phyloP scores from a whole-genome alignment of 2,797 vertebrate species.

The Mycteria americana region DNA sequence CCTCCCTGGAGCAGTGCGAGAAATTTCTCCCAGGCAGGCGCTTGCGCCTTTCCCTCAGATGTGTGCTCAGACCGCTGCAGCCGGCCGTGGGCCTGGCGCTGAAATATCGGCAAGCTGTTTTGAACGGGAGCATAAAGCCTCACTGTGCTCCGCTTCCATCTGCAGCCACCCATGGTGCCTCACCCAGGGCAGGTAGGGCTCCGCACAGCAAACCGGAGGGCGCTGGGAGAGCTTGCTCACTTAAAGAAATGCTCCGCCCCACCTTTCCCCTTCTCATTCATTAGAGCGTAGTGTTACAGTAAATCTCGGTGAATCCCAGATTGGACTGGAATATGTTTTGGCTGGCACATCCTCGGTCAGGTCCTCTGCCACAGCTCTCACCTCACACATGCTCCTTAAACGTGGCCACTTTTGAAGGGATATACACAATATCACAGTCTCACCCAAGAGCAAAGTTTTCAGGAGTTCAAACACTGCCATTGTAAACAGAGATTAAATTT shows the following conservation, averaged over 20 bases:
- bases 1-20: neutral
- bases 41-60: neutral
- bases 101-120: neutral
- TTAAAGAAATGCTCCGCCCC: neutral
- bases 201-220: neutral
- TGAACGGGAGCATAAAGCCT: neutral
- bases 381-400: slow-evolving; percentile 1
- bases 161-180: neutral
- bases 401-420: neutral
- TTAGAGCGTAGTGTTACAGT: neutral
- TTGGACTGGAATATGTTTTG: neutral
- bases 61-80: neutral
- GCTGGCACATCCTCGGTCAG: neutral
- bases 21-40: slow-evolving; percentile 10
- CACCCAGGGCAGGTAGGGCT: neutral
- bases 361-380: neutral
- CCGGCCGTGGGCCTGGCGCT: neutral
- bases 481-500: slow-evolving; percentile 30
- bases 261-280: neutral
- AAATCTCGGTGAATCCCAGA: neutral
- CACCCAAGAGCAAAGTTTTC: slow-evolving; percentile 17
- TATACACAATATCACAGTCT: neutral
- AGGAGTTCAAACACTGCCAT: neutral
- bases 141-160: neutral
- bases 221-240: neutral